phyloP scores from a whole-genome alignment of 2,113 vertebrate genomes.

The Sterna hirundo region DNA sequence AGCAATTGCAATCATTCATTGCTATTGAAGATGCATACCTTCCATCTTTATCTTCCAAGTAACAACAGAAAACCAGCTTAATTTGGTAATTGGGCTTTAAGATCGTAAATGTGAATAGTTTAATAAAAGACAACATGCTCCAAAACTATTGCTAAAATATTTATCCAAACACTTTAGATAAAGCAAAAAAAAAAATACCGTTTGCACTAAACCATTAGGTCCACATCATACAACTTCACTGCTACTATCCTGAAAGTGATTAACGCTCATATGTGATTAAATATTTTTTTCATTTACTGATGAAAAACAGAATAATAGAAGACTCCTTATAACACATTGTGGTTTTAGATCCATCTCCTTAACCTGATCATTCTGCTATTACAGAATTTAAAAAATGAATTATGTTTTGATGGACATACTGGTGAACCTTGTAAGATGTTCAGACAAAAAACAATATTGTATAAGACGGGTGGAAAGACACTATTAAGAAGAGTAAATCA shows the following conservation, averaged over 20 bases:
- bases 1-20: background rate
- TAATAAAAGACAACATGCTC: background rate
- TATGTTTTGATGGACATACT: background rate
- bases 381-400: background rate
- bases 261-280: background rate
- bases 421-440: background rate
- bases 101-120: background rate
- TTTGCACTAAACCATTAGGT: background rate
- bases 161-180: background rate
- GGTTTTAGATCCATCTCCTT: background rate
- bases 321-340: background rate
- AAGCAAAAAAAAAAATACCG: background rate
- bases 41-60: background rate
- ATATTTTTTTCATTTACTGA: background rate
- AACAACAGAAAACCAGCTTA: background rate
- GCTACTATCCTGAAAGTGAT: background rate
- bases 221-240: background rate
- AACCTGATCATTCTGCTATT: background rate
- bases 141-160: background rate
- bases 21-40: background rate
- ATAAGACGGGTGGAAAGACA: background rate
- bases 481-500: background rate
- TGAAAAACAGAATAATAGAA: background rate
- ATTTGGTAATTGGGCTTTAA: background rate
- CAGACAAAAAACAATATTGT: background rate